A percentile compares a stretch with the other conserved stretches of the same genome.
Evolutionary conservation across 1,140 invertebrate species (phyloP).

Genomic region (Aleiodes sp.): DNA sequence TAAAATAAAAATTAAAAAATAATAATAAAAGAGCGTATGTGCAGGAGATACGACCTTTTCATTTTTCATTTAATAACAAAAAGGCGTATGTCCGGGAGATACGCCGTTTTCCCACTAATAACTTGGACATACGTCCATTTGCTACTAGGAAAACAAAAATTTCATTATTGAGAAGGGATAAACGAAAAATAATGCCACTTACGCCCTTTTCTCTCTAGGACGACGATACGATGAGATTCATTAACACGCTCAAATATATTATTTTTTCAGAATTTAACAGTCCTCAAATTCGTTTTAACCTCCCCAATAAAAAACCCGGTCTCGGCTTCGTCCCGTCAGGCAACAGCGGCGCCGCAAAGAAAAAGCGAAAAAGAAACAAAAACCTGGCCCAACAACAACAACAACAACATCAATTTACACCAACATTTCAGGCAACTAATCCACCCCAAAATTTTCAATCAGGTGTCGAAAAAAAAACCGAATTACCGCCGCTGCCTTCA

Average conservation of each 20-base stretch:
- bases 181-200: too few species aligned
- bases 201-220: too few species aligned
- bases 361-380: slow-evolving; percentile 79
- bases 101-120: too few species aligned
- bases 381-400: slow-evolving; percentile 62
- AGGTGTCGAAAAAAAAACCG: slow-evolving; percentile 43
- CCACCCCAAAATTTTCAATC: background rate
- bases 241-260: slow-evolving; percentile 27
- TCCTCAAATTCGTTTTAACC: slow-evolving; percentile 67
- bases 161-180: too few species aligned
- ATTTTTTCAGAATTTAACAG: slow-evolving; percentile 63
- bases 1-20: too few species aligned
- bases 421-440: slow-evolving; percentile 33
- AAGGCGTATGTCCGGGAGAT: too few species aligned
- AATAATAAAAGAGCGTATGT: too few species aligned
- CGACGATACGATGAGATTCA: too few species aligned
- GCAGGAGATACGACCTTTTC: too few species aligned
- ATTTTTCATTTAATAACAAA: too few species aligned
- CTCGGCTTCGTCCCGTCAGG: slow-evolving; percentile 60
- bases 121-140: too few species aligned
- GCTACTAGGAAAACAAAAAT: too few species aligned
- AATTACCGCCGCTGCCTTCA: slow-evolving; percentile 70
- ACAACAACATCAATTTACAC: slow-evolving; percentile 8
- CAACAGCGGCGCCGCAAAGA: slow-evolving; percentile 73
- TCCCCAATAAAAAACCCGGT: slow-evolving; percentile 69